These are phyloP conservation scores for Lophura swinhoii DNA, from an alignment of 2,797 vertebrate genomes.

Conservation along the genomic window DNA sequence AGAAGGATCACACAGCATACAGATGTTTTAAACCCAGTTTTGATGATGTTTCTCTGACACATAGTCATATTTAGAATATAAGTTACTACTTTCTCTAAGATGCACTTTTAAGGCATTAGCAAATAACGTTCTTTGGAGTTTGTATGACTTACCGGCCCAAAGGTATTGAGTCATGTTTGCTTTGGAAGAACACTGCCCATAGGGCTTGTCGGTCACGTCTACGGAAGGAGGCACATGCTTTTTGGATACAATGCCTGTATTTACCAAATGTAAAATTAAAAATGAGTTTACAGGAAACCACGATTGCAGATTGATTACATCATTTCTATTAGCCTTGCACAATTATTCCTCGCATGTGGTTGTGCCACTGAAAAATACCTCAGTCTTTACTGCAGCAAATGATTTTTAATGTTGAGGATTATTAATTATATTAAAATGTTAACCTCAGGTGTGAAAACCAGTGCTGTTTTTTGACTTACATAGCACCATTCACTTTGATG, in stretches of 20 bases:
- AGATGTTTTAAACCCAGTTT: neutral
- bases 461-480: neutral
- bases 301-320: conserved; percentile 36
- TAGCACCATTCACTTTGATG: neutral
- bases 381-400: neutral
- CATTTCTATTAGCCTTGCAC: conserved; percentile 16
- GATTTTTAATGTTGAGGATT: neutral
- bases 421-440: neutral
- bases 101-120: neutral
- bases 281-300: conserved; percentile 35
- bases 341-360: conserved; percentile 23
- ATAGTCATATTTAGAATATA: neutral
- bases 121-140: neutral
- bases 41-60: neutral
- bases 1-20: neutral
- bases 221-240: neutral
- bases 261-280: conserved; percentile 7
- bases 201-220: conserved; percentile 33
- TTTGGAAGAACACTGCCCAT: conserved; percentile 10
- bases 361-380: neutral
- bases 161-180: conserved; percentile 61
- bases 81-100: neutral
- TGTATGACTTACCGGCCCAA: neutral
- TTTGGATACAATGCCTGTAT: conserved; percentile 2
- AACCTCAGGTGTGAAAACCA: neutral